A percentile compares a stretch with the other conserved stretches of the same genome.
phyloP scores from a whole-genome alignment of 2,888 invertebrate genomes.

The Metellina segmentata region DNA sequence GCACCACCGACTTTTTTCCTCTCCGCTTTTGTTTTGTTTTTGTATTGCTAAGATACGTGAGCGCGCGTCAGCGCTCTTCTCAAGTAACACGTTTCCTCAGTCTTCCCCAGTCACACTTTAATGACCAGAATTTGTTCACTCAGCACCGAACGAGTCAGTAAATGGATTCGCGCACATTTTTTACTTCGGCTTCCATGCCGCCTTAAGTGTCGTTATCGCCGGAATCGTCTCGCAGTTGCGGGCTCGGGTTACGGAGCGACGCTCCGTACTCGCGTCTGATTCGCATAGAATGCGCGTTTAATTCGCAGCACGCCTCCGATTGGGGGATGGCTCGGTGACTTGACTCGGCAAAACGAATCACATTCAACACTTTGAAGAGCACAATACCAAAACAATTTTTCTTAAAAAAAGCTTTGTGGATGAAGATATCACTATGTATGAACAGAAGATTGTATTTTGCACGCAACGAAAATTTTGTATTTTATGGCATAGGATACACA shows the following conservation, averaged over 20 bases:
- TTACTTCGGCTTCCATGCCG: constrained; percentile 13
- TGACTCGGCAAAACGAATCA: no score
- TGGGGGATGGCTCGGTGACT: no score
- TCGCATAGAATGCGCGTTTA: no score
- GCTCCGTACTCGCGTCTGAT: no score
- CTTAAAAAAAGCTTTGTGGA: no score
- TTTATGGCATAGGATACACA: no score
- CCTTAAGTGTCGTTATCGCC: constrained; percentile 45
- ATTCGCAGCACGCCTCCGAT: no score
- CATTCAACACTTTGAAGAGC: no score
- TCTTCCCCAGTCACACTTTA: constrained; percentile 62
- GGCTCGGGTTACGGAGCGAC: constrained; percentile 43
- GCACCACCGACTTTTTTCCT: constrained; percentile 37
- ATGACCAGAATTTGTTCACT: constrained; percentile 68
- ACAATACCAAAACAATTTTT: no score
- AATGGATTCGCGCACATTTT: constrained; percentile 34
- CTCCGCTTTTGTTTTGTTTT: constrained; percentile 53
- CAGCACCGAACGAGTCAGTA: constrained; percentile 41
- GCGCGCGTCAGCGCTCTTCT: constrained; percentile 52
- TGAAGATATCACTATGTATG: no score
- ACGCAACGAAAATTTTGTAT: no score
- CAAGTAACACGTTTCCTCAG: constrained; percentile 41
- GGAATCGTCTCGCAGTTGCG: constrained; percentile 23
- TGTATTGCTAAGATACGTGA: constrained; percentile 39
- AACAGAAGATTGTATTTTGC: no score